A percentile compares a stretch with the other conserved stretches of the same genome.
These are phyloP conservation scores for Carassius carassius DNA, from an alignment of 2,113 vertebrate species.

Conservation along the genomic window DNA sequence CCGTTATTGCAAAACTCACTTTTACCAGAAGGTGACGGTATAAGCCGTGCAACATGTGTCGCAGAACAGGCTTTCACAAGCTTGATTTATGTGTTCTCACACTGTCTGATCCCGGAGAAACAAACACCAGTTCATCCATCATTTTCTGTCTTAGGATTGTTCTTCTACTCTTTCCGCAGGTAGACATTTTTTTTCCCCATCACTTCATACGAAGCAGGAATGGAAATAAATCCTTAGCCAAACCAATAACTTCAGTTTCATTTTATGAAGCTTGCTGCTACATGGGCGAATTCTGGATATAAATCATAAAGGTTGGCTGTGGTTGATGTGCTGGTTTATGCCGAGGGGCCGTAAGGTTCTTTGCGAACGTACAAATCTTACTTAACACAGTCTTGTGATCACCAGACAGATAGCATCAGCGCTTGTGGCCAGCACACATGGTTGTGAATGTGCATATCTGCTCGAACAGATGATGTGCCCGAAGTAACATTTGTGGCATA, in stretches of 20 bases:
- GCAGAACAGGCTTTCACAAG: background rate
- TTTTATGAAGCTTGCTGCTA: background rate
- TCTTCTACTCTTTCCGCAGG: slow-evolving; percentile 27
- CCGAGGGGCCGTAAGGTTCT: background rate
- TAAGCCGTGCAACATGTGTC: background rate
- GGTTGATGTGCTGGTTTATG: background rate
- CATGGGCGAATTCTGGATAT: background rate
- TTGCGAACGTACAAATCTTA: background rate
- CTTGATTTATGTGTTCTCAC: slow-evolving; percentile 26
- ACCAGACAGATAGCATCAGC: background rate
- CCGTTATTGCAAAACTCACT: background rate
- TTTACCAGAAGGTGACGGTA: slow-evolving; percentile 28
- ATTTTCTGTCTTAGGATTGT: background rate
- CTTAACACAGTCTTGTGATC: slow-evolving; percentile 28
- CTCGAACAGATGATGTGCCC: slow-evolving; percentile 9
- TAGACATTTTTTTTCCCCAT: background rate
- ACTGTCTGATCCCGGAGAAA: background rate
- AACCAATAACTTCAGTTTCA: slow-evolving; percentile 31
- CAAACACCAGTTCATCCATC: slow-evolving; percentile 32
- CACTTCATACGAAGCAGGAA: background rate
- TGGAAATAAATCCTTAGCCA: slow-evolving; percentile 46
- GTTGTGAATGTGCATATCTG: background rate
- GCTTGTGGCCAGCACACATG: background rate
- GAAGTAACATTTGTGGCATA: background rate
- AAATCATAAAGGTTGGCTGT: background rate